A percentile compares a stretch with the other conserved stretches of the same genome.
These are phyloP conservation scores for Callorhinus ursinus DNA, from an alignment of 2,113 vertebrate species.

Conservation along the genomic window DNA sequence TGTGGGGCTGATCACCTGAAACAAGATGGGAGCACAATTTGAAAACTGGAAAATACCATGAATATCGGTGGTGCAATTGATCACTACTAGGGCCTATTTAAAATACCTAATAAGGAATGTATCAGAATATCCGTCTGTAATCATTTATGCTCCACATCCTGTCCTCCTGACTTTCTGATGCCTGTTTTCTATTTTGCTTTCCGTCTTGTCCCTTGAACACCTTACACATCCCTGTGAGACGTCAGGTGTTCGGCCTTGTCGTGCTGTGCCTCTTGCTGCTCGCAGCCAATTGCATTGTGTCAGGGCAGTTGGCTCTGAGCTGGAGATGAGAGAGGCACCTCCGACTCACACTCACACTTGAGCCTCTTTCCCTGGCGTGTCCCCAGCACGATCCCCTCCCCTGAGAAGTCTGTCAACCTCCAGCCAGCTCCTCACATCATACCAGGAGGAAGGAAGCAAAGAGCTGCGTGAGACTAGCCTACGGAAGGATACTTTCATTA, in stretches of 20 bases:
- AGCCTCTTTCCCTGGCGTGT: neutral
- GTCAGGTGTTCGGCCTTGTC: neutral
- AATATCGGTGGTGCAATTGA: neutral
- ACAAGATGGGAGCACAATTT: neutral
- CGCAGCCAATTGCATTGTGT: fast-evolving
- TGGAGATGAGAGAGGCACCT: neutral
- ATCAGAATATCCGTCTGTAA: neutral
- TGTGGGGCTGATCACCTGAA: neutral
- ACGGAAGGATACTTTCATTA: neutral
- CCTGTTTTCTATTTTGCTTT: neutral
- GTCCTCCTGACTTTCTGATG: neutral
- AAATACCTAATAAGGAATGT: neutral
- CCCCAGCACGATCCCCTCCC: neutral
- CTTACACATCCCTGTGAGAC: fast-evolving
- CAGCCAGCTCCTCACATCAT: fast-evolving
- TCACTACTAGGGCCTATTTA: no score
- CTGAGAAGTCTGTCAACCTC: neutral
- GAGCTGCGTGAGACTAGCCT: neutral
- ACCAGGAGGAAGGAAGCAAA: neutral
- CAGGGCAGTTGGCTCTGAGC: neutral
- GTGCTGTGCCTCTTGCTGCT: fast-evolving
- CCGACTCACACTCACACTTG: neutral
- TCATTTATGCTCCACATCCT: no score
- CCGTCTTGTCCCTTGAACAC: neutral
- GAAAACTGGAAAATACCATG: neutral